Base-by-base conservation (phyloP, 2,113 vertebrate species). In the Tetrao urogallus region DNA sequence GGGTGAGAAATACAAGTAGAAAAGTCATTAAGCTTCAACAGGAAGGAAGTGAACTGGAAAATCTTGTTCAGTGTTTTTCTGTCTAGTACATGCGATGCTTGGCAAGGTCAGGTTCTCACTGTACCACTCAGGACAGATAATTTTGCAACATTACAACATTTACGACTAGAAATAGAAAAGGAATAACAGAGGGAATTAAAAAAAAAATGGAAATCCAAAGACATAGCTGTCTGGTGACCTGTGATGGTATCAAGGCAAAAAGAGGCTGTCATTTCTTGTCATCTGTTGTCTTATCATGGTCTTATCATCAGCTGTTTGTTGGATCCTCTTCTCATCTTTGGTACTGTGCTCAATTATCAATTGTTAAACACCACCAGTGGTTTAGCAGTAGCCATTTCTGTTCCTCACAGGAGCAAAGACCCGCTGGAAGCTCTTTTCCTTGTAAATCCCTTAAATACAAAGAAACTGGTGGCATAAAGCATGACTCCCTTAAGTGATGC, bases 91-190 rank as follows among this genome's bases (percentile, higher is more conserved):
- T 17, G 20, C 52, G 79, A 76, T 87, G 64, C 82, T 86, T 89
- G 57, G 56, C 91, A 97, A 94, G 89, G 89, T 91, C 89, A 92
- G 32, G 57, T 43, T 95, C 89, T 93, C 88, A 30, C 57, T 66
- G 77, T 71, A 58, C 60, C 61, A 57, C 56, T 63, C 64, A 60
- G 52, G 12, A 69, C 22, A 74, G 47, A 25, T 80, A 40, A 52
- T 77, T 88, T 74, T 67, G 69, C 65, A 83, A 36, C 72, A 48
- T 54, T 83, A 32, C 60, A 86, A 79, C 65, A 79, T 89, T 85
- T 76, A 38, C 34, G 75, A 67, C 13, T 34, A 94, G 69, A 85
- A 91, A 73, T 17, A 85, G 67, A 85, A 66, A 92, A 72, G 19
- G 38, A 69, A 40, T 27, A 77, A 28, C 50, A 70, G 69, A 61